Evolutionary conservation across 2,888 invertebrate genomes (phyloP), one percentile per base, ranked within the genome.

Genomic region (Heliconius aoede): DNA sequence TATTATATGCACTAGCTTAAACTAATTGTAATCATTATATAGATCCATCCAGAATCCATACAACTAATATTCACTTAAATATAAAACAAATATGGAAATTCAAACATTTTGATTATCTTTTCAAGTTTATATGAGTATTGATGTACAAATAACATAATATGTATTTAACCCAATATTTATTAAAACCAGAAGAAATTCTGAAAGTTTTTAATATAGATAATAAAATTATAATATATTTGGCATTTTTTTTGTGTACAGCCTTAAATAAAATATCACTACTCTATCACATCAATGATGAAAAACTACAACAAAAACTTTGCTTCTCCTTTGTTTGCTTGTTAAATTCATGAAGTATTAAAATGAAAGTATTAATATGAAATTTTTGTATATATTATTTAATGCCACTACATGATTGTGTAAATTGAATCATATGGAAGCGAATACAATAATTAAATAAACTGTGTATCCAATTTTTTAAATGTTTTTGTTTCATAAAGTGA

Each of bases 231-330:
- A 62, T 55, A 58, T 76, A 75, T 76, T 76, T 76, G 71, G 64
- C 30, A 76, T 76, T 60, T 71, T 72, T 71, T 65, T 76, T 72
- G 62, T 32, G 18, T 74, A 74, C 61, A 77, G 73, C 36, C 79
- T 76, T 76, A 78, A 69, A 69, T 40, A 55, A 74, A 81, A 80
- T 86, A 86, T 85, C 81, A 86, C 86, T 88, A 88, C 78, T 83
- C 82, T 87, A 89, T 88, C 86, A 90, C 89, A 89, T 87, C 26
- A 84, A 86, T 76, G 64, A n/a, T 51, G 73, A 65, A 72, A 46
- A 72, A 46, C 51, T 74, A 76, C 26, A 30, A 30, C 60, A 73
- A 24, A 51, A 64, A 24, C 24, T 18, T n/a, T n/a, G 13, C 24
- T 7, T 13, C 55, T 36, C 64, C 28, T 24, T 64, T 36, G 30